Evolutionary conservation across 2,888 invertebrate genomes (phyloP).

Genomic region (Corbicula japonica): DNA sequence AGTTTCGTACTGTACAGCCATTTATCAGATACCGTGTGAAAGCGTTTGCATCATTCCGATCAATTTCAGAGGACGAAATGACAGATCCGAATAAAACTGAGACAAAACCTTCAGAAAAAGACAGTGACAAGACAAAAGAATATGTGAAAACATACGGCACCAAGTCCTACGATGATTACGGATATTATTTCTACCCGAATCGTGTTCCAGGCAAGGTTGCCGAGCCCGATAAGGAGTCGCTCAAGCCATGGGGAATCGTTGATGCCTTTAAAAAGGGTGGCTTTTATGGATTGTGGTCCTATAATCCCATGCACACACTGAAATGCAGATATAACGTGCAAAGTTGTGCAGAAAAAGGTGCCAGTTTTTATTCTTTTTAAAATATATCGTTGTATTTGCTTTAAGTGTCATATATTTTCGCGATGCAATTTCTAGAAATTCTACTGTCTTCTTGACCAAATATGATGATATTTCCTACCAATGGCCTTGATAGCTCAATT

Average conservation of each 20-base stretch:
- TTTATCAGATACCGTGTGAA: no score
- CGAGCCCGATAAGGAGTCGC: no score
- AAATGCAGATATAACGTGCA: background rate
- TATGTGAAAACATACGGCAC: conserved; percentile 9
- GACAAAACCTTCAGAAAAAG: no score
- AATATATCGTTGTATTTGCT: background rate
- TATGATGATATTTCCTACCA: background rate
- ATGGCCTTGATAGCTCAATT: background rate
- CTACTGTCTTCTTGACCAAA: background rate
- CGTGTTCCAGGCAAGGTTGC: conserved; percentile 28
- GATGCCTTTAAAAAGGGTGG: background rate
- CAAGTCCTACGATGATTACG: conserved; percentile 45
- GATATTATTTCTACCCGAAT: conserved; percentile 55
- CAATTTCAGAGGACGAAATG: no score
- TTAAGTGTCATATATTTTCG: background rate
- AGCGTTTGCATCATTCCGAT: no score
- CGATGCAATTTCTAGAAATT: background rate
- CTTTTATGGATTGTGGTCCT: background rate
- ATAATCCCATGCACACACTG: background rate
- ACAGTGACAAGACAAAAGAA: conserved; percentile 6
- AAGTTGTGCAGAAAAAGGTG: conserved; percentile 20
- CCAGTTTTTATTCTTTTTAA: no score
- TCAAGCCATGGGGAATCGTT: background rate
- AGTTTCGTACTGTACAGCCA: no score
- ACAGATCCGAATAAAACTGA: no score